phyloP scores from a whole-genome alignment of 2,888 invertebrate genomes.

The Pocota personata region DNA sequence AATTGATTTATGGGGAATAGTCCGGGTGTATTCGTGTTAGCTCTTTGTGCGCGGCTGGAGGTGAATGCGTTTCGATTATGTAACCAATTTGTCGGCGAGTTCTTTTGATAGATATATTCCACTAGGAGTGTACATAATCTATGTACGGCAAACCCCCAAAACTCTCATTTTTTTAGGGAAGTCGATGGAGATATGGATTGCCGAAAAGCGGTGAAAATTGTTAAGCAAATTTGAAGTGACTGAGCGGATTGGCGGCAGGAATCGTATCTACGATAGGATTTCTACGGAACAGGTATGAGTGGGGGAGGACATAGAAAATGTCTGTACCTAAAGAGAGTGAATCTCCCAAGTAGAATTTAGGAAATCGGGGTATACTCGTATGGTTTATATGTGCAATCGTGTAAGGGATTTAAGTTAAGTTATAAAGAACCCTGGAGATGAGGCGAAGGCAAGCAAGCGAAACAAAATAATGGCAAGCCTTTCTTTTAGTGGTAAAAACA shows the following conservation, averaged over 20 bases:
- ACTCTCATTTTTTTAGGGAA: background rate
- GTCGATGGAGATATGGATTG: background rate
- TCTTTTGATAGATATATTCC: constrained; percentile 39
- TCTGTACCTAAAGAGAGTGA: background rate
- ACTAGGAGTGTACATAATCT: background rate
- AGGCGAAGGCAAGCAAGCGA: too few relatives aligned
- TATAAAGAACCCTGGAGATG: too few relatives aligned
- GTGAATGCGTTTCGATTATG: constrained; percentile 47
- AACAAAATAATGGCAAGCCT: too few relatives aligned
- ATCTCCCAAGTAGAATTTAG: too few relatives aligned
- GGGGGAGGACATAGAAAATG: background rate
- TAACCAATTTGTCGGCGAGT: constrained; percentile 63
- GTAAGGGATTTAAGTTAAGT: too few relatives aligned
- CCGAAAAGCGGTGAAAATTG: background rate
- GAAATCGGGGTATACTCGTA: too few relatives aligned
- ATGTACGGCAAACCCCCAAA: background rate
- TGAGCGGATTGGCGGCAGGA: background rate
- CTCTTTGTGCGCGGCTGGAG: constrained; percentile 13
- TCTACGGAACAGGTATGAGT: background rate
- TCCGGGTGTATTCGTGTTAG: background rate
- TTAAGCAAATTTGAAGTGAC: background rate
- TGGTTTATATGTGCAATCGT: too few relatives aligned
- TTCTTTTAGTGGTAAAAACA: too few relatives aligned
- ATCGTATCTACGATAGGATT: background rate
- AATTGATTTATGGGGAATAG: constrained; percentile 60